Evolutionary conservation across 2,797 vertebrate genomes (phyloP).

Genomic region (Distichodus sexfasciatus): DNA sequence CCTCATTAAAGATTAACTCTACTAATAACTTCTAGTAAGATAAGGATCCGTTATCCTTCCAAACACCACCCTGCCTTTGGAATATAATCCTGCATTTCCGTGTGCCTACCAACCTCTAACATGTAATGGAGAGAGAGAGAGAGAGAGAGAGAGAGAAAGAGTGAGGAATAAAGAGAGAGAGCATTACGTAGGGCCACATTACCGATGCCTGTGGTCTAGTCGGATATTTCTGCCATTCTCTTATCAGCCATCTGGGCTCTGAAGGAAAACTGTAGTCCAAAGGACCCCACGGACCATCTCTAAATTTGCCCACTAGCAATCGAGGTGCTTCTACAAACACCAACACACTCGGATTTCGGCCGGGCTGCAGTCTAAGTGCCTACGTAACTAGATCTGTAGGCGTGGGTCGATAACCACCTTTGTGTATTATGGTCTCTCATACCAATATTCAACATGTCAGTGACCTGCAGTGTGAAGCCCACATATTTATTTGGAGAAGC

Average conservation of each 20-base stretch:
- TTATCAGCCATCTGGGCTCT: conserved; percentile 66
- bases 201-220: conserved; percentile 62
- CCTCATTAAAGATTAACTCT: conserved; percentile 40
- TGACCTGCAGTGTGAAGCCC: conserved; percentile 9
- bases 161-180: conserved; percentile 37
- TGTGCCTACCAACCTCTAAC: too few relatives aligned
- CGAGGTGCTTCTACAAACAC: neutral
- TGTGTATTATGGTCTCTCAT: conserved; percentile 32
- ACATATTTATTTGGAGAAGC: conserved; percentile 30
- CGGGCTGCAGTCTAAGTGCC: neutral
- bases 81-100: conserved; percentile 24
- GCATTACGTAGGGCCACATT: conserved; percentile 15
- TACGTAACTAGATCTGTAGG: conserved; percentile 32
- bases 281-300: conserved; percentile 43
- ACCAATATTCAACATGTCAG: conserved; percentile 20
- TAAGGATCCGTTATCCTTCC: conserved; percentile 39
- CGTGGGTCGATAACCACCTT: conserved; percentile 10
- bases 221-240: conserved; percentile 41
- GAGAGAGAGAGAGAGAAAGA: too few relatives aligned
- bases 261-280: conserved; percentile 30
- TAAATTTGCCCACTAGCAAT: conserved; percentile 41
- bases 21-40: conserved; percentile 49
- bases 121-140: conserved; percentile 44
- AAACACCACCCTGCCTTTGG: neutral
- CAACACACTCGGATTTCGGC: neutral